Evolutionary conservation across 2,797 vertebrate species (phyloP).

Genomic region (Tamandua tetradactyla): DNA sequence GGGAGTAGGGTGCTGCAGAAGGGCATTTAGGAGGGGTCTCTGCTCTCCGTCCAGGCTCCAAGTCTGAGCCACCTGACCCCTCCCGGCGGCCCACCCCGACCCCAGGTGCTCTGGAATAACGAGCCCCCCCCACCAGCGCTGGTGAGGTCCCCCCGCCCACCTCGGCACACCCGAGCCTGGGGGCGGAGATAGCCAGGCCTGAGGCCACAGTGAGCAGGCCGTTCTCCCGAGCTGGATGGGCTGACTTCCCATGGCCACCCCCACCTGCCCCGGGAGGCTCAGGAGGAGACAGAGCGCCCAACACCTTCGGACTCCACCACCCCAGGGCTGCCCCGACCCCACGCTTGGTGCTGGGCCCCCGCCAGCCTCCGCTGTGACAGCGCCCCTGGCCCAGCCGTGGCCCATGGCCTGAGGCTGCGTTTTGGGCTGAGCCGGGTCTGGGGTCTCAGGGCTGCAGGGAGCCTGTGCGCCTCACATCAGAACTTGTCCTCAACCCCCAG

Average conservation of each 20-base stretch:
- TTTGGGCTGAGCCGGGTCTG: not conserved
- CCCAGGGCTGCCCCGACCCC: not conserved
- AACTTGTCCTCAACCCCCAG: not conserved
- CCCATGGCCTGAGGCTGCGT: rapidly evolving
- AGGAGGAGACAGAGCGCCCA: rapidly evolving
- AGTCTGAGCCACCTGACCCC: not conserved
- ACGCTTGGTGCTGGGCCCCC: rapidly evolving
- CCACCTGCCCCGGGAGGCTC: rapidly evolving
- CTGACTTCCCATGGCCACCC: too few relatives aligned
- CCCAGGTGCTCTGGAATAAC: not conserved
- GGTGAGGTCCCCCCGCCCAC: not conserved
- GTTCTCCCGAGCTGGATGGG: rapidly evolving
- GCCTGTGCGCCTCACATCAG: rapidly evolving
- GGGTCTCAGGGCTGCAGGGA: rapidly evolving
- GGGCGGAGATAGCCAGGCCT: not conserved
- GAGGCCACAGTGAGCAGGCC: not conserved
- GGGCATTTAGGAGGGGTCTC: not conserved
- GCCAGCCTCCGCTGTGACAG: rapidly evolving
- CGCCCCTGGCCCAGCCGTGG: rapidly evolving
- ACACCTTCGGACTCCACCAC: not conserved
- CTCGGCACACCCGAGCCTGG: too few relatives aligned
- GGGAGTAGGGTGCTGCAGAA: not conserved
- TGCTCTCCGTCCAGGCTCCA: not conserved
- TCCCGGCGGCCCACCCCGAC: not conserved
- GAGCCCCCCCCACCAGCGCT: too few relatives aligned